Evolutionary conservation across 2,888 invertebrate species (phyloP), one percentile per base, ranked within the genome.

Genomic region (Callimorpha dominula): DNA sequence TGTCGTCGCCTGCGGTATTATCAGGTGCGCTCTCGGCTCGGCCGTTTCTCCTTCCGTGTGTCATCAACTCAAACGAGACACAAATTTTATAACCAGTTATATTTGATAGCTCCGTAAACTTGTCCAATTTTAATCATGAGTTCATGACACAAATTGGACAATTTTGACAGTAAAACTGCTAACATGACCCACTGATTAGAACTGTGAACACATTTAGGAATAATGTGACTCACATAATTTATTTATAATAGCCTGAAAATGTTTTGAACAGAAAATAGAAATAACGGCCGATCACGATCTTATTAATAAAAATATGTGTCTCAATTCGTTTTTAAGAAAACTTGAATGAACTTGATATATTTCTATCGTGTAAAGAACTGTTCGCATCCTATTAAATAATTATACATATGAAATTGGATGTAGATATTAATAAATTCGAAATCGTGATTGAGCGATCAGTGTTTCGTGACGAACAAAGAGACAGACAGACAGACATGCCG

Each of bases 371-470:
- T 57, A 11, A 57, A 57, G 57, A 57, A 12, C 4, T 57, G 57
- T 57, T 57, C 40, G 17, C 17, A 42, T 20, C n/a, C 42, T n/a
- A 77, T 76, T 73, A 75, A 68, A 77, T 81, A 77, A 74, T 84
- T 72, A 76, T 68, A 83, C 57, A 62, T 74, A 82, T 72, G 69
- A 31, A 31, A 31, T 31, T 31, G 72, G 72, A 78, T 65, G 68
- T 68, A 62, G 65, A 70, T 64, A 64, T 49, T 68, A 81, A 81
- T 67, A 75, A 81, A 82, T 80, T 76, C 72, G 52, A 82, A 83
- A 78, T 91, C 91, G 90, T 93, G 91, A 92, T 92, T 87, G 85
- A 90, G 87, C 86, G 89, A 93, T 93, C 90, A 90, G 84, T 76
- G 68, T 79, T 78, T 85, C 87, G 88, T 87, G 89, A 89, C 88